phyloP scores from a whole-genome alignment of 2,888 invertebrate species.

The Trypoxylon attenuatum region DNA sequence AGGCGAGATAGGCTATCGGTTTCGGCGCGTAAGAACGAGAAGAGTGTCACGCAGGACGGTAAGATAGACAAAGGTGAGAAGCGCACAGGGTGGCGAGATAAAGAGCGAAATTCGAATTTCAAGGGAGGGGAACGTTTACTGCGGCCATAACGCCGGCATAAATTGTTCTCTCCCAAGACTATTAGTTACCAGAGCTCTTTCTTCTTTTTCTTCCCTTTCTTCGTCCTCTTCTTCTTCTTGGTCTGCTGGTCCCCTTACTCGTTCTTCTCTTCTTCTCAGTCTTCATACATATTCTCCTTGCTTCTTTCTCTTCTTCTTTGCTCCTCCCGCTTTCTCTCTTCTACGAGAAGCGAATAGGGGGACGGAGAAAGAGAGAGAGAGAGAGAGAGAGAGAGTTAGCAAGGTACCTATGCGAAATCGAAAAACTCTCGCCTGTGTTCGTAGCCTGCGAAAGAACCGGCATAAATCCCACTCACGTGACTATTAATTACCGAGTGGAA shows the following conservation, averaged over 20 bases:
- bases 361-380: neutral
- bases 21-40: too few relatives aligned
- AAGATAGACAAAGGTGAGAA: neutral
- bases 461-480: conserved; percentile 7
- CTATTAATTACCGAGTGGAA: conserved; percentile 30
- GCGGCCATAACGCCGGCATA: neutral
- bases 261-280: neutral
- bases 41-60: too few relatives aligned
- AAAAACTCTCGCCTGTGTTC: neutral
- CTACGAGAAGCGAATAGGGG: neutral
- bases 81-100: neutral
- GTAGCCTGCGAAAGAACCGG: neutral
- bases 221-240: neutral
- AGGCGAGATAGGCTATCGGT: too few relatives aligned
- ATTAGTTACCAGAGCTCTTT: neutral
- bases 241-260: neutral
- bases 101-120: neutral
- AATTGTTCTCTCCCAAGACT: neutral
- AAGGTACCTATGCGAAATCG: neutral
- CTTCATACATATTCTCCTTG: neutral
- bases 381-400: neutral
- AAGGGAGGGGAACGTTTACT: neutral
- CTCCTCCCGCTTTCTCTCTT: neutral
- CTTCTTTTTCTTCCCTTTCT: neutral
- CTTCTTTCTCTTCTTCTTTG: neutral